phyloP scores from a whole-genome alignment of 2,888 invertebrate genomes.

The Chymomyza amoena region DNA sequence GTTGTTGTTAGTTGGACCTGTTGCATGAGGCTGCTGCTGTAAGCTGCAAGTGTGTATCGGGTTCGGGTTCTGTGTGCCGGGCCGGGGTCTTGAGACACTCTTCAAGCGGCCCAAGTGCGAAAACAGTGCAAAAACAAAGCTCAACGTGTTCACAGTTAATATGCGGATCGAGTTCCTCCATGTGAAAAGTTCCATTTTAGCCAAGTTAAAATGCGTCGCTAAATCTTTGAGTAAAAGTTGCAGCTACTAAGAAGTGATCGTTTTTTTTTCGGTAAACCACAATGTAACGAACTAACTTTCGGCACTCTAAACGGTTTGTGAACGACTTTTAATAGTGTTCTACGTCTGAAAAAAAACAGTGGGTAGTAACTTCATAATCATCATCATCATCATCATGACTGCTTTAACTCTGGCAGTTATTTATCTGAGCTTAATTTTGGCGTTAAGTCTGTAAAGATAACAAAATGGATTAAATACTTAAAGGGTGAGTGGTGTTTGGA shows the following conservation, averaged over 20 bases:
- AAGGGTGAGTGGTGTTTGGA: neutral
- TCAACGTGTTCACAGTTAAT: constrained; percentile 69
- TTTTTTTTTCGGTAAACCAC: neutral
- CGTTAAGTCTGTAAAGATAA: neutral
- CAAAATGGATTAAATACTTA: neutral
- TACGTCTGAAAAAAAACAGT: neutral
- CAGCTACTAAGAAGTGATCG: neutral
- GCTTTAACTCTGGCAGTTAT: neutral
- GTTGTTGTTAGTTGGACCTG: neutral
- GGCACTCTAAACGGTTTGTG: neutral
- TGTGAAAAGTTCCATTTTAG: constrained; percentile 2
- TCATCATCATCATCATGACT: constrained; percentile 4
- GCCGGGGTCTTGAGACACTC: neutral
- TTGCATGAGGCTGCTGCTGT: neutral
- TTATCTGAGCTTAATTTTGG: neutral
- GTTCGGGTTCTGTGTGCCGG: too few species aligned
- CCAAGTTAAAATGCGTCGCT: neutral
- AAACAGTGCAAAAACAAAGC: constrained; percentile 74
- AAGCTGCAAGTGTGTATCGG: neutral
- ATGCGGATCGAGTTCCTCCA: constrained; percentile 37
- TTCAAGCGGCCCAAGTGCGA: constrained; percentile 32
- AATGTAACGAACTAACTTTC: neutral
- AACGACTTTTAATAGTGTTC: neutral
- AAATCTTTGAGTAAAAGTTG: constrained; percentile 37
- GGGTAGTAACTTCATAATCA: constrained; percentile 10